phyloP scores from a whole-genome alignment of 2,113 vertebrate genomes.

The Phrynocephalus versicolor region DNA sequence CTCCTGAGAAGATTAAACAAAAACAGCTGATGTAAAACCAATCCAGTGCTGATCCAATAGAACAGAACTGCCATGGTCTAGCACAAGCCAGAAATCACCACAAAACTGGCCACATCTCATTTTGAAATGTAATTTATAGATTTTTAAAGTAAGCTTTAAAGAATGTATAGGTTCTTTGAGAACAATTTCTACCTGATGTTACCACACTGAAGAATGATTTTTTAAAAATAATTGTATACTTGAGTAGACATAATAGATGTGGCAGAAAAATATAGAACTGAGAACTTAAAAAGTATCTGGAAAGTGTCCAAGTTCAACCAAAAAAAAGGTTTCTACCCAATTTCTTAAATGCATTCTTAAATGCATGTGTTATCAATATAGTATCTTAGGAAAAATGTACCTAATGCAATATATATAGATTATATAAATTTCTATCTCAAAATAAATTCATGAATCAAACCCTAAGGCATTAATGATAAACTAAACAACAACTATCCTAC shows the following conservation, averaged over 20 bases:
- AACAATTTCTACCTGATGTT: constrained; percentile 24
- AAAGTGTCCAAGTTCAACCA: constrained; percentile 4
- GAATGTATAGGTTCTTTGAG: not conserved
- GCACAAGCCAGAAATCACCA: constrained; percentile 62
- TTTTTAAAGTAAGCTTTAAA: constrained; percentile 15
- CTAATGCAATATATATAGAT: not conserved
- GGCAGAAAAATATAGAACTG: not conserved
- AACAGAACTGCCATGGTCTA: constrained; percentile 64
- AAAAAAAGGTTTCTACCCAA: constrained; percentile 26
- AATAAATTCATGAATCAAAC: not conserved
- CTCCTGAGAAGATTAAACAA: constrained; percentile 82
- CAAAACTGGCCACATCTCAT: constrained; percentile 57
- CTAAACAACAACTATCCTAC: no score
- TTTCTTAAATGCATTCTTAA: constrained; percentile 43
- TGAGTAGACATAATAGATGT: not conserved
- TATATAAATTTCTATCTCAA: constrained; percentile 18
- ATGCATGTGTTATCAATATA: constrained; percentile 29
- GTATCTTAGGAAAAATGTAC: not conserved
- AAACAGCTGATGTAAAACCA: constrained; percentile 79
- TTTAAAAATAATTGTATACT: not conserved
- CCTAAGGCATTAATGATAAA: not conserved
- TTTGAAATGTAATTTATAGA: constrained; percentile 45
- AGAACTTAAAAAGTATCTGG: not conserved
- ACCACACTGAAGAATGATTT: not conserved
- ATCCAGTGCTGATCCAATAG: constrained; percentile 74